Conservation (phyloP, 2,888 invertebrate species). For the Cinara cedri region DNA sequence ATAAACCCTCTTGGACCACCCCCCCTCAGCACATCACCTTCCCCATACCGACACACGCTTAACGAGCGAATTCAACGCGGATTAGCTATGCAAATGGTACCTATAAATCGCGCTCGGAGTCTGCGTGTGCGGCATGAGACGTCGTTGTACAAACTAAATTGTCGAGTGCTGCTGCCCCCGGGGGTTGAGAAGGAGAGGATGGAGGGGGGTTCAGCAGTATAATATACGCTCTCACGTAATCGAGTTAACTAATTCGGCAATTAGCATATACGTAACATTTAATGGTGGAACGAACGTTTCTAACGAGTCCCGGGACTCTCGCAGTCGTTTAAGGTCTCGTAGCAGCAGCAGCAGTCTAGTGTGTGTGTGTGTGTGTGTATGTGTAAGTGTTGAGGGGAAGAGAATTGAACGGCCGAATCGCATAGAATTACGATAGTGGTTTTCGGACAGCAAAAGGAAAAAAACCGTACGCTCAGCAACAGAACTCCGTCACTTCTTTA, state of each 20-base stretch:
- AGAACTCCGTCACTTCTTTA: no score
- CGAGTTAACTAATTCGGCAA: slow-evolving; percentile 43
- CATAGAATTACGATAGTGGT: no score
- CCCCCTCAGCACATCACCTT: no score
- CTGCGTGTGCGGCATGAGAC: neutral
- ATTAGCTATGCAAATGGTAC: slow-evolving; percentile 37
- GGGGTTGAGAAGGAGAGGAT: neutral
- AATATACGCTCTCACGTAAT: neutral
- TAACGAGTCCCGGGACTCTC: slow-evolving; percentile 24
- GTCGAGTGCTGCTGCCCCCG: slow-evolving; percentile 2
- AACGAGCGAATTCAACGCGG: slow-evolving; percentile 1
- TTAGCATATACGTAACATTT: slow-evolving; percentile 14
- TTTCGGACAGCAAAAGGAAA: no score
- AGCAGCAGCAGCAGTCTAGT: neutral
- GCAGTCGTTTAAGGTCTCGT: slow-evolving; percentile 19
- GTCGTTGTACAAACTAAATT: neutral
- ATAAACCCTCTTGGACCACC: slow-evolving; percentile 6
- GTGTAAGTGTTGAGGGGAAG: no score
- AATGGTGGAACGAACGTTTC: slow-evolving; percentile 11
- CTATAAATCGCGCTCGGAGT: slow-evolving; percentile 17
- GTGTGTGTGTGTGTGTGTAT: neutral
- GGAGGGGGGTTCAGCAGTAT: neutral
- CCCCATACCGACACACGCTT: no score
- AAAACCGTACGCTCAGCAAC: no score
- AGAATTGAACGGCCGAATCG: slow-evolving; percentile 2